Evolutionary conservation across 2,797 vertebrate species (phyloP).

Genomic region (Poecilia wingei): DNA sequence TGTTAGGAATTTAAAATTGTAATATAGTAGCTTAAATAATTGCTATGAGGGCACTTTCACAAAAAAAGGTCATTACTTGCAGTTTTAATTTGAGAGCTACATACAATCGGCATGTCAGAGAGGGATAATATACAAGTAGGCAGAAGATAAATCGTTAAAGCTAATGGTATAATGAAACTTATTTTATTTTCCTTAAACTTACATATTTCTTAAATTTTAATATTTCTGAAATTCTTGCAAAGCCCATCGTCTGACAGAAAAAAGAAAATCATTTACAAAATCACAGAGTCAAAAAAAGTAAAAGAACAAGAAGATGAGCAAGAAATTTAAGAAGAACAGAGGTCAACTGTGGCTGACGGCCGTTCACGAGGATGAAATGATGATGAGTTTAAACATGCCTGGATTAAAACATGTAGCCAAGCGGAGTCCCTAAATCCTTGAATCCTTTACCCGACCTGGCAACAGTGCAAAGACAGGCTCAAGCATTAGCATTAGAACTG

Average conservation of each 20-base stretch:
- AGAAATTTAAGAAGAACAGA: conserved; percentile 3
- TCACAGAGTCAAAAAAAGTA: neutral
- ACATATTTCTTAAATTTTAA: neutral
- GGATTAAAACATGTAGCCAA: conserved; percentile 68
- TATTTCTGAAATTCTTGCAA: neutral
- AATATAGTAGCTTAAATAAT: neutral
- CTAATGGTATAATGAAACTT: neutral
- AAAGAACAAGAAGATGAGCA: neutral
- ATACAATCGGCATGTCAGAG: neutral
- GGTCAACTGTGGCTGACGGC: neutral
- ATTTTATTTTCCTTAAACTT: neutral
- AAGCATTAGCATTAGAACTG: conserved; percentile 75
- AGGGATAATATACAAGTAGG: neutral
- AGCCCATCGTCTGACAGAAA: neutral
- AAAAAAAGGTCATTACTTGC: neutral
- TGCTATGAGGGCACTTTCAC: neutral
- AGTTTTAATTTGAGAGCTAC: neutral
- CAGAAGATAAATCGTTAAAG: neutral
- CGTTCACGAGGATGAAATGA: conserved; percentile 12
- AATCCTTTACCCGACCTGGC: conserved; percentile 46
- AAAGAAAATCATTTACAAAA: neutral
- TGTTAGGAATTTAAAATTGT: conserved; percentile 15
- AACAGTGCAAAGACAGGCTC: conserved; percentile 58
- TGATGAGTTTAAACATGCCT: conserved; percentile 38
- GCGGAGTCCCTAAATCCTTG: conserved; percentile 46